Base-by-base conservation (phyloP, 2,888 invertebrate genomes). In the Melanostoma mellinum region DNA sequence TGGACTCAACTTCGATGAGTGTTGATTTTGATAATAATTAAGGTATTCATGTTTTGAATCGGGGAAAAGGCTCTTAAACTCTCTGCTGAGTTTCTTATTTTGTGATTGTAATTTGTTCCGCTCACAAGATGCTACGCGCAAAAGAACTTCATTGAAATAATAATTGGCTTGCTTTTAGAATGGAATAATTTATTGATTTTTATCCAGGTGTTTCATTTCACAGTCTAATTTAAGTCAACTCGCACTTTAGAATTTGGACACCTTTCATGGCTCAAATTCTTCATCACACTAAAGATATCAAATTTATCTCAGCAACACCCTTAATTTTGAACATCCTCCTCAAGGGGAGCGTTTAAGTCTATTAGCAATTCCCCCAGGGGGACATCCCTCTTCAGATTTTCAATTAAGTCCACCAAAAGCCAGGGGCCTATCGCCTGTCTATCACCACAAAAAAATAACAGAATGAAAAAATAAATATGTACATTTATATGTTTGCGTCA, bases 401-500 rank as follows among this genome's bases (percentile, higher is more conserved):
- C 61, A 61, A 61, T 61, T 61, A 61, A 61, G 46, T 61, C 48
- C n/a, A 9, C 35, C 20, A 9, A 30, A 5, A 48, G 36, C 30
- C 20, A 36, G 46, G 35, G 36, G 30, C 48, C 36, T 35, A 2
- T 32, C 8, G n/a, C n/a, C 20, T 20, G 35, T 10, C 4, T 0
- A 10, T 36, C 0, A 10, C 6, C 30, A 32, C 42, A 58, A 30
- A 20, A 20, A 20, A 20, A 20, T 20, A 20, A 20, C 20, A 20
- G 20, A 20, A 1, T 20, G 20, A 20, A 20, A 20, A 20, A 20
- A 20, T 20, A 20, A 20, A 20, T 20, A 20, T 20, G 20, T 58
- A 30, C 40, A 40, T 58, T 32, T 30, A 60, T 65, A 65, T 78
- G 60, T 46, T 44, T 46, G 53, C 40, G 52, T 53, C 58, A 60